Evolutionary conservation across 2,113 vertebrate genomes (phyloP), one percentile per base, ranked within the genome.

Genomic region (Gallinago undulata): DNA sequence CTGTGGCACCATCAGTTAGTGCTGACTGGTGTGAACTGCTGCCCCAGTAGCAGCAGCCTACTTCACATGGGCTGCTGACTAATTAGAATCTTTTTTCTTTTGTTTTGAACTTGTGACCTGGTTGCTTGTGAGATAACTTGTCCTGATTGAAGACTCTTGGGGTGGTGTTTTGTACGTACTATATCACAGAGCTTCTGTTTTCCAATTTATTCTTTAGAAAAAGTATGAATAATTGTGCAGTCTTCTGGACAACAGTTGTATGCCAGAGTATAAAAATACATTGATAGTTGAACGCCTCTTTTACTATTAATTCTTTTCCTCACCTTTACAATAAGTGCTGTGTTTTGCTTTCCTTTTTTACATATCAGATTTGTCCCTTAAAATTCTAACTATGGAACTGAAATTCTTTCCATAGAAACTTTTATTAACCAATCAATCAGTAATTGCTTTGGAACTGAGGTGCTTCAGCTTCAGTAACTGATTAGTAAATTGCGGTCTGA

Each of bases 401-500:
- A 82, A 87, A 67, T 90, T 84, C 17, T 78, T 47, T 86, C 41
- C 68, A 27, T 56, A 74, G 62, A 66, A 92, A 60, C 53, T 90
- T 87, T n/a, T 88, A 41, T 82, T 96, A 92, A 92, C 50, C 2
- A 3, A 90, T 96, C 53, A 59, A 39, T 96, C 66, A 51, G 80
- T 90, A 79, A 82, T 63, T 87, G 47, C 75, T 92, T 83, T 92
- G 83, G 69, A 41, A 82, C 23, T 70, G 70, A 90, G 41, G 28
- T 74, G 37, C 67, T 95, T 60, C 68, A 74, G 37, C 70, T 96
- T 60, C 68, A 74, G 73, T 76, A 93, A 70, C 57, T 60, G 85
- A 66, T 95, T 33, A 89, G 69, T 76, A 90, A 94, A 89, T 87
- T 89, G 83, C 55, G 60, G 30, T 93, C 63, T 93, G 41, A 90